These are phyloP conservation scores for Vireo altiloquus DNA, from an alignment of 2,113 vertebrate genomes.

Conservation along the genomic window DNA sequence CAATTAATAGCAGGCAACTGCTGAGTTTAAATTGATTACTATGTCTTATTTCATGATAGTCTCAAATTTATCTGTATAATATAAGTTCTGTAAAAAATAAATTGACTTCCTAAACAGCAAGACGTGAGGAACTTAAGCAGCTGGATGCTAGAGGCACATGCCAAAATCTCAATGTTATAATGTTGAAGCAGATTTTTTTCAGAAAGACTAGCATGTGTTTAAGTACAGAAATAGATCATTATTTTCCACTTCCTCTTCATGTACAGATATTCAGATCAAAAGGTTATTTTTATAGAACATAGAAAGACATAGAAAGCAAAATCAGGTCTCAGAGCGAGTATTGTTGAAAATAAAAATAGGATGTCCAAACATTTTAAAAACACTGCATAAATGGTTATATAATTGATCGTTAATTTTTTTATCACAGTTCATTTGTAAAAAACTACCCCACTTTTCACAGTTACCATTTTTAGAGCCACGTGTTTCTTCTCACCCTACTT, in stretches of 20 bases:
- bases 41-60: constrained; percentile 56
- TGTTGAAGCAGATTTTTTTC: constrained; percentile 23
- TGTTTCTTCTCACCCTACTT: not conserved
- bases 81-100: constrained; percentile 63
- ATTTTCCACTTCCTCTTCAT: constrained; percentile 36
- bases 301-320: not conserved
- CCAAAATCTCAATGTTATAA: constrained; percentile 34
- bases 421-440: not conserved
- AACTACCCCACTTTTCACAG: not conserved
- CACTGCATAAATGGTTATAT: not conserved
- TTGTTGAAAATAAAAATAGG: not conserved
- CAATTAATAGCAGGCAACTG: constrained; percentile 71
- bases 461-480: not conserved
- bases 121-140: constrained; percentile 54
- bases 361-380: not conserved
- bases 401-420: not conserved
- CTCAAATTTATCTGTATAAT: constrained; percentile 63
- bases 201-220: constrained; percentile 18
- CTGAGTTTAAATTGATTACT: constrained; percentile 72
- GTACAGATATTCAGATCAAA: constrained; percentile 25
- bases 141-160: constrained; percentile 54
- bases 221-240: constrained; percentile 8
- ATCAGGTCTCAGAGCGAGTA: not conserved
- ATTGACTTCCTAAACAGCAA: constrained; percentile 67
- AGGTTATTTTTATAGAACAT: not conserved